Evolutionary conservation across 2,113 vertebrate genomes (phyloP), one percentile per base, ranked within the genome.

Genomic region (Albula goreensis): DNA sequence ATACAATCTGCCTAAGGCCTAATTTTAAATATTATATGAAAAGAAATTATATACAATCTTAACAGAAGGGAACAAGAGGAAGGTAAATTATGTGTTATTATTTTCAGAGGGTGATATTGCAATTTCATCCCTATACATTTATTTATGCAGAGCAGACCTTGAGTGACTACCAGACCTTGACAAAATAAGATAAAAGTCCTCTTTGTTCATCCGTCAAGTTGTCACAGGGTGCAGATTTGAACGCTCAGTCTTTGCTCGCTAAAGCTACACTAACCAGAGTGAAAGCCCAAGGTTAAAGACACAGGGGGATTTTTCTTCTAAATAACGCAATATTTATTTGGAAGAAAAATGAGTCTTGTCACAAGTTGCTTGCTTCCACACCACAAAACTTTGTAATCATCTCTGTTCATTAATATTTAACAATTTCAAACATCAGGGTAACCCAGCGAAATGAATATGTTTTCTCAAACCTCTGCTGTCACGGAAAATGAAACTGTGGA

Each of bases 151-250:
- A 92, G 91, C 92, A 91, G 90, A 90, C 90, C 92, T 93, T 94
- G 92, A 95, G 92, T 91, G 92, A 92, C 92, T 94, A 94, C 93
- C 94, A 95, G 94, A 94, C 94, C 94, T 93, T 94, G 94, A 94
- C 90, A 92, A 94, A 95, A 94, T 93, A 94, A 95, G 94, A 95
- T 95, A 95, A 95, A 93, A 93, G 91, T 91, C 92, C 87, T 90
- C 91, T 88, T 92, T 90, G 93, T 92, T 89, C 93, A 95, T 94
- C 91, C 89, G 85, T 95, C 94, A 95, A 91, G 86, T 89, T 92
- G 94, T 93, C 95, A 93, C 90, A 89, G 50, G 81, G 88, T 85
- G 90, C 82, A 90, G 91, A 91, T 90, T 88, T 78, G 85, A 89
- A 86, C 85, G 19, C 82, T 83, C 74, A 88, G n/a, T 60, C 89